These are phyloP conservation scores for Hyles vespertilio DNA, from an alignment of 1,140 invertebrate species.

Conservation along the genomic window DNA sequence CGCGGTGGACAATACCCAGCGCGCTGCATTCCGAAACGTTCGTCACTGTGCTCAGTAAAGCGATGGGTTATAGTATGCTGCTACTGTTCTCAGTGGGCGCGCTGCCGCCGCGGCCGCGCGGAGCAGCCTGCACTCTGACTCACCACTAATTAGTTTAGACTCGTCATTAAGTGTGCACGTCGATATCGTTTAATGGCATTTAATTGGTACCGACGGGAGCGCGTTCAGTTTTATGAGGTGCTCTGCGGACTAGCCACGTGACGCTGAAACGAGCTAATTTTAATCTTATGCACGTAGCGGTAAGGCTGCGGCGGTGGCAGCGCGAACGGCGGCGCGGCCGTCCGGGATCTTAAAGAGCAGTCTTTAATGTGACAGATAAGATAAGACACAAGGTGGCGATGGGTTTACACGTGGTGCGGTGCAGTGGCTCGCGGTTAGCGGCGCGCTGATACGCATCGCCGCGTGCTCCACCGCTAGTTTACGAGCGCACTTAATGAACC, in stretches of 20 bases:
- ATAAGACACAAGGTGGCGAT: constrained; percentile 14
- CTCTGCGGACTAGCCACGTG: neutral
- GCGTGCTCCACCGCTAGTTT: neutral
- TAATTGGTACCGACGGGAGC: constrained; percentile 1
- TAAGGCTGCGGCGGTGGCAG: neutral
- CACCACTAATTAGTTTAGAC: constrained; percentile 32
- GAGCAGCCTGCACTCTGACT: neutral
- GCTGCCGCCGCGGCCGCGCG: too few species aligned
- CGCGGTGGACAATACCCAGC: too few species aligned
- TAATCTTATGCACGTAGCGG: neutral
- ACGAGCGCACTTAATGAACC: neutral
- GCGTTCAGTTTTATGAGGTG: constrained; percentile 23
- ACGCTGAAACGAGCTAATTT: neutral
- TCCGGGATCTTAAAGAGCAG: constrained; percentile 11
- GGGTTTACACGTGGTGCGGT: constrained; percentile 4
- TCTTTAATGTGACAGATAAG: constrained; percentile 29
- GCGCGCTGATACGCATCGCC: neutral
- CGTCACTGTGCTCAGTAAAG: too few species aligned
- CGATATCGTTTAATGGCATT: constrained; percentile 29
- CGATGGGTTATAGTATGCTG: too few species aligned
- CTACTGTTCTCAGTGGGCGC: too few species aligned
- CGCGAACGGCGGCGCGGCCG: neutral
- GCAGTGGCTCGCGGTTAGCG: neutral
- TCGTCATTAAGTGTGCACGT: constrained; percentile 25
- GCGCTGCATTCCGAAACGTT: too few species aligned